Conservation (phyloP, 2,797 vertebrate species). For the Rhyacichthys aspro region DNA sequence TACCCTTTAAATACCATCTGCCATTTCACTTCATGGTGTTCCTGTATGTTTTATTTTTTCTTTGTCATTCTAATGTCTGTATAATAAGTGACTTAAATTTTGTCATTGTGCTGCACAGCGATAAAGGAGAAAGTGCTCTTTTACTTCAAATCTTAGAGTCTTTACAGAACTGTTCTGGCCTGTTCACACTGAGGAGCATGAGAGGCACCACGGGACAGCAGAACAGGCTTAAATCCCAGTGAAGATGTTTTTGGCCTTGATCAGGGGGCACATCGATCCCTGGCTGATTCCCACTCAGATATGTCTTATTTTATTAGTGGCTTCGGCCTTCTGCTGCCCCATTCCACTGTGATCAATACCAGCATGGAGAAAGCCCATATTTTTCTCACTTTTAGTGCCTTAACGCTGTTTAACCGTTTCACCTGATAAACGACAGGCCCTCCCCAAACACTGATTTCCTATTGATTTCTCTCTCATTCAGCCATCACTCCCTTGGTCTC, state of each 20-base stretch:
- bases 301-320: slow-evolving; percentile 99
- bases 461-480: slow-evolving; percentile 93
- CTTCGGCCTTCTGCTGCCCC: slow-evolving; percentile 95
- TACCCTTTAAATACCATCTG: neutral
- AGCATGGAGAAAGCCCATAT: slow-evolving; percentile 87
- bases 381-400: slow-evolving; percentile 93
- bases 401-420: slow-evolving; percentile 91
- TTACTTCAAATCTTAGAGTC: neutral
- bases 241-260: slow-evolving; percentile 86
- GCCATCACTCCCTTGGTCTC: slow-evolving; percentile 87
- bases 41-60: no score
- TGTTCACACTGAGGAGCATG: slow-evolving; percentile 39
- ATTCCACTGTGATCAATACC: slow-evolving; percentile 97
- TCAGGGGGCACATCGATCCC: slow-evolving; percentile 81
- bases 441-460: slow-evolving; percentile 96
- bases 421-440: slow-evolving; percentile 97
- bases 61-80: neutral
- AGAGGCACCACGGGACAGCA: slow-evolving; percentile 45
- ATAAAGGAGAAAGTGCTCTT: neutral
- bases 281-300: slow-evolving; percentile 87
- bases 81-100: neutral
- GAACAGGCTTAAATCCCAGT: slow-evolving; percentile 81
- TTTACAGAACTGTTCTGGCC: neutral
- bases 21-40: neutral
- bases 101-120: no score